Evolutionary conservation across 2,888 invertebrate genomes (phyloP).

Genomic region (Papilio protenor): DNA sequence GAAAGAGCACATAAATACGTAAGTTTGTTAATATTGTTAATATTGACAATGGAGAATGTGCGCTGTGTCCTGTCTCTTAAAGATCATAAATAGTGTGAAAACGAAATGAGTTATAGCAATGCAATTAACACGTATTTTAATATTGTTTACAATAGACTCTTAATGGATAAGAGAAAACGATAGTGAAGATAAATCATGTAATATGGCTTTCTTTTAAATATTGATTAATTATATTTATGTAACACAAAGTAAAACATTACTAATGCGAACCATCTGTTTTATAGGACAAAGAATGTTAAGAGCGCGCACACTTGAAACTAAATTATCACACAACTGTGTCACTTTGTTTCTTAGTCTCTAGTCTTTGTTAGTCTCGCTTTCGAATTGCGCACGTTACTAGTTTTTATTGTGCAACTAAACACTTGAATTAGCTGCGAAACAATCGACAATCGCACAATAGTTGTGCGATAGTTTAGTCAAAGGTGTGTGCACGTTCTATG

Average conservation of each 20-base stretch:
- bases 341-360: too few relatives aligned
- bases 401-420: too few relatives aligned
- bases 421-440: too few relatives aligned
- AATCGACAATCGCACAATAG: too few relatives aligned
- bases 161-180: conserved; percentile 27
- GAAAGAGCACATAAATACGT: not conserved
- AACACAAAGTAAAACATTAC: not conserved
- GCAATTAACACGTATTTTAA: conserved; percentile 41
- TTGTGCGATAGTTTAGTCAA: too few relatives aligned
- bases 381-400: too few relatives aligned
- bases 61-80: not conserved
- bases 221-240: conserved; percentile 8
- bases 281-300: not conserved
- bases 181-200: conserved; percentile 20
- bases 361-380: too few relatives aligned
- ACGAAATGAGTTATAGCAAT: conserved; percentile 29
- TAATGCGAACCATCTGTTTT: not conserved
- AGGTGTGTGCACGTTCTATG: too few relatives aligned
- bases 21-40: not conserved
- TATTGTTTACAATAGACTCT: conserved; percentile 24
- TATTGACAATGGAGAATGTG: not conserved
- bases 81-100: conserved; percentile 2
- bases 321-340: too few relatives aligned
- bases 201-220: too few relatives aligned
- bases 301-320: too few relatives aligned